These are phyloP conservation scores for Apodemus sylvaticus DNA, from an alignment of 2,113 vertebrate genomes.

Conservation along the genomic window DNA sequence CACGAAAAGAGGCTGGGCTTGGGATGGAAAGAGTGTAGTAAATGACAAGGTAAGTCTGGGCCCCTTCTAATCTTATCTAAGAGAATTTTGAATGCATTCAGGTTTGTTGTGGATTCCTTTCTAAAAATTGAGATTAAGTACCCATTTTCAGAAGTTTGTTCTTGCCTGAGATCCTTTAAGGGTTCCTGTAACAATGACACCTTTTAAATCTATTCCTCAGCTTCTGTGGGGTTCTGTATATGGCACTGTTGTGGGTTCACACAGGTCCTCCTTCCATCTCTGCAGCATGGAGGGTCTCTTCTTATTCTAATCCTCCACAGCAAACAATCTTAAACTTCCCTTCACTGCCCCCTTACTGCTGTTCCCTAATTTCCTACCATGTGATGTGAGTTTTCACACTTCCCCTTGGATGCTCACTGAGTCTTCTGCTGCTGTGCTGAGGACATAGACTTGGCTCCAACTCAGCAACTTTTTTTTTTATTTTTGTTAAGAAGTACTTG, in stretches of 20 bases:
- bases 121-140: not conserved
- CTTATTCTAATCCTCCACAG: not conserved
- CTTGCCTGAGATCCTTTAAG: constrained; percentile 55
- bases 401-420: not conserved
- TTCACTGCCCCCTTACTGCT: not conserved
- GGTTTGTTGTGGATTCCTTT: not conserved
- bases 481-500: not conserved
- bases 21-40: constrained; percentile 98
- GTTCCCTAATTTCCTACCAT: not conserved
- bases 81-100: not conserved
- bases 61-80: not conserved
- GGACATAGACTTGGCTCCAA: not conserved
- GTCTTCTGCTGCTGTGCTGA: not conserved
- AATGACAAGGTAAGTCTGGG: constrained; percentile 94
- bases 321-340: not conserved
- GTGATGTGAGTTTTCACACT: not conserved
- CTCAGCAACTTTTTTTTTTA: not conserved
- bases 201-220: not conserved
- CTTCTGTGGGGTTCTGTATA: not conserved
- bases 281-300: not conserved
- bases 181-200: not conserved
- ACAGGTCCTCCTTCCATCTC: not conserved
- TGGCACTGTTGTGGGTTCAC: not conserved
- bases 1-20: constrained; percentile 99
- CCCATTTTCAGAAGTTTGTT: not conserved